phyloP scores from a whole-genome alignment of 2,888 invertebrate genomes.

The Scaptomyza reducta region DNA sequence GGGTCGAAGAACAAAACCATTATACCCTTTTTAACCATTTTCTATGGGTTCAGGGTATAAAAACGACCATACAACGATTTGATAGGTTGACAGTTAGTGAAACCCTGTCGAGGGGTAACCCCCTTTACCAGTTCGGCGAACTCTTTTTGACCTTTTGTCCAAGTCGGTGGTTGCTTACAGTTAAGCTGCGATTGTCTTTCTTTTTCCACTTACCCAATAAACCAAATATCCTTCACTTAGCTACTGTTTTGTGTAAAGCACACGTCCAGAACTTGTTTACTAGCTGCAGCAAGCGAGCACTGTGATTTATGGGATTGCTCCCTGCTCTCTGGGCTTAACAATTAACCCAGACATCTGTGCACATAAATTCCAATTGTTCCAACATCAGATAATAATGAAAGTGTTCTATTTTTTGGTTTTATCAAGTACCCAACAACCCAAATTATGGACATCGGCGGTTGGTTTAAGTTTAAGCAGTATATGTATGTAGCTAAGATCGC shows the following conservation, averaged over 20 bases:
- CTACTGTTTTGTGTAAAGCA: slow-evolving; percentile 2
- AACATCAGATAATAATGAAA: slow-evolving; percentile 67
- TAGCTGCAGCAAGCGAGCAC: slow-evolving; percentile 15
- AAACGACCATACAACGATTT: slow-evolving; percentile 29
- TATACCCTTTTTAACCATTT: too few species aligned
- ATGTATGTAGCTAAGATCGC: too few species aligned
- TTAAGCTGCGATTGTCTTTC: slow-evolving; percentile 19
- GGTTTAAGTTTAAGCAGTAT: too few species aligned
- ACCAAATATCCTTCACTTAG: slow-evolving; percentile 36
- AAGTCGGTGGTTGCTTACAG: slow-evolving; percentile 6
- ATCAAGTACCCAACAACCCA: slow-evolving; percentile 1
- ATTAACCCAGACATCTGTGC: slow-evolving; percentile 55
- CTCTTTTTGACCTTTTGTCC: slow-evolving; percentile 36
- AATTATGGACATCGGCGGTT: slow-evolving; percentile 17
- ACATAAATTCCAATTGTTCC: slow-evolving; percentile 71
- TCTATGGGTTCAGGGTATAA: neutral
- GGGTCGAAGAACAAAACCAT: too few species aligned
- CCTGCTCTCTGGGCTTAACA: slow-evolving; percentile 54
- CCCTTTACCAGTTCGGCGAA: slow-evolving; percentile 25
- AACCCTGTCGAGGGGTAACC: slow-evolving; percentile 13
- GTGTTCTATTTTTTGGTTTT: slow-evolving; percentile 16
- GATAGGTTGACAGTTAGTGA: slow-evolving; percentile 31
- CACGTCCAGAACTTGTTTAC: slow-evolving; percentile 25
- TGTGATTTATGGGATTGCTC: slow-evolving; percentile 53
- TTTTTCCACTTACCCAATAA: slow-evolving; percentile 12